Evolutionary conservation across 2,888 invertebrate genomes (phyloP), one percentile per base, ranked within the genome.

Genomic region (Gibbula magus): DNA sequence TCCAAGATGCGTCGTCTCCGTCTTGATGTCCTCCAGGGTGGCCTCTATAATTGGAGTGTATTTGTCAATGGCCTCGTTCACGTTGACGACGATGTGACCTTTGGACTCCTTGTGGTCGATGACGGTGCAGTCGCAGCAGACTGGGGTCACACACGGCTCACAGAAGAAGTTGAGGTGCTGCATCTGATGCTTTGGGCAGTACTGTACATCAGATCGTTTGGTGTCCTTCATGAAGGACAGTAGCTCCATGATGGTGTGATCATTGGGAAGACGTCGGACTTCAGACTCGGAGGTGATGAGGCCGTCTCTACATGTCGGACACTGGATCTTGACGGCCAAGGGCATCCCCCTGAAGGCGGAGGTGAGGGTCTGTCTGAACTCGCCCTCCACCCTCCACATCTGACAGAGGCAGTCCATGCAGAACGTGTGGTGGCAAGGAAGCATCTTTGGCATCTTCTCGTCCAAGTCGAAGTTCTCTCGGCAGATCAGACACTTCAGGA

Each of bases 351-450:
- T 73, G 81, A 90, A 91, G 2, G 89, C 91, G 1, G 89, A 89
- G 7, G 89, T 89, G 29, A 91, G 83, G 5, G 87, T 87, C 77
- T 90, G 89, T 18, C 91, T 81, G 79, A 88, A 89, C 79, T 91
- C 91, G 2, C 90, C 89, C 80, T 91, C 91, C 18, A 91, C 91
- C 4, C 91, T 86, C 81, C 89, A 90, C 89, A 91, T 90, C 84
- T 92, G 90, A 25, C 86, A 83, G 16, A 92, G 87, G 74, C 92
- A 92, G 54, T 91, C 91, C 79, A 92, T 86, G 82, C 92, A 92
- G 86, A 92, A 92, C 1, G 92, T 92, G 85, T 92, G 92, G 77
- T 92, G 92, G 80, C 92, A 92, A 20, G 91, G 91, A 20, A 92
- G 85, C 88, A 92, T 91, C 84, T 92, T 92, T 35, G 92, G 92